Evolutionary conservation across 1,140 invertebrate species (phyloP).

Genomic region (Physella acuta): DNA sequence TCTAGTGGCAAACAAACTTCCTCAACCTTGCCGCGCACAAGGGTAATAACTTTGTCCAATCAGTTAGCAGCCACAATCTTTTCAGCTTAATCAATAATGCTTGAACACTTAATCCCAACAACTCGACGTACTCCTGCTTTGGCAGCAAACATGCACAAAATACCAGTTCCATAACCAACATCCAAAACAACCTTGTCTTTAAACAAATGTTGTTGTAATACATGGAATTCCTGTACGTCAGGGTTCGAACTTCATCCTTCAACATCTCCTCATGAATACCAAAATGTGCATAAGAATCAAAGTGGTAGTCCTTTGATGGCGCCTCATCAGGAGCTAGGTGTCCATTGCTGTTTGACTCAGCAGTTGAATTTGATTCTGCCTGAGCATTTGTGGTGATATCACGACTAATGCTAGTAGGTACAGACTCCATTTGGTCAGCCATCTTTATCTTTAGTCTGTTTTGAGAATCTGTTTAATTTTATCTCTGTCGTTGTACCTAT

Average conservation of each 20-base stretch:
- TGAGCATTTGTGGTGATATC: conserved; percentile 15
- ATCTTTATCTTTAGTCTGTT: neutral
- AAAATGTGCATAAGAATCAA: conserved; percentile 99
- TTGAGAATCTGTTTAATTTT: too few relatives aligned
- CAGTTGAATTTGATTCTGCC: neutral
- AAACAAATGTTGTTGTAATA: conserved; percentile 91
- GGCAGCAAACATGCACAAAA: conserved; percentile 99
- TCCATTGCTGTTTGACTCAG: conserved; percentile 25
- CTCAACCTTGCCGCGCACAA: conserved; percentile 95
- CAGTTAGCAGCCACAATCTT: conserved; percentile 65
- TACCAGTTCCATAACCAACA: conserved; percentile 98
- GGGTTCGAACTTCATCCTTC: conserved; percentile 97
- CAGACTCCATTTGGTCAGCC: conserved; percentile 2
- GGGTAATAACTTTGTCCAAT: conserved; percentile 73
- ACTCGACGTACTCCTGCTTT: conserved; percentile 96
- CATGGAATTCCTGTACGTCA: conserved; percentile 98
- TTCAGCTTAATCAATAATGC: conserved; percentile 65
- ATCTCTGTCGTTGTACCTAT: too few relatives aligned
- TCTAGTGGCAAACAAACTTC: conserved; percentile 76
- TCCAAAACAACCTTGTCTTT: conserved; percentile 90
- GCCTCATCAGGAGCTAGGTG: conserved; percentile 52
- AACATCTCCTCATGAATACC: conserved; percentile 99
- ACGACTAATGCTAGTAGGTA: neutral
- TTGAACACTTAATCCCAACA: conserved; percentile 76
- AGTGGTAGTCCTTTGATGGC: conserved; percentile 79